Percentiles rank a stretch among this genome's conserved stretches.
phyloP scores from a whole-genome alignment of 2,888 invertebrate species.

The Graphium colonna region DNA sequence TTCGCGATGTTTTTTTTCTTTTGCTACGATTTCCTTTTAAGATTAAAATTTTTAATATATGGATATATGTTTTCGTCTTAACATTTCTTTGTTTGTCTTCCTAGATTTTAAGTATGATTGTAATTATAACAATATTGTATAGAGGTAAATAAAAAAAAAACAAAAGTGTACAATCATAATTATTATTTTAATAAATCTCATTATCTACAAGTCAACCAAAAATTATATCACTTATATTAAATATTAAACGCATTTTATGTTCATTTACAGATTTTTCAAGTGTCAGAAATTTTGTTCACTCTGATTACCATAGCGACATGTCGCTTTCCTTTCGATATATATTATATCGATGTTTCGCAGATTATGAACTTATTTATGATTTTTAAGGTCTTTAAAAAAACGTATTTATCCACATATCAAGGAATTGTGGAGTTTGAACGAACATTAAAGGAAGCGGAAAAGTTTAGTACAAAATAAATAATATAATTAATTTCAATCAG shows the following conservation, averaged over 20 bases:
- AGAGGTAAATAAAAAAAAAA: conserved; percentile 14
- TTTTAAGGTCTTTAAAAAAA: too few relatives aligned
- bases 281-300: background rate
- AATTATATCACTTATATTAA: background rate
- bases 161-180: background rate
- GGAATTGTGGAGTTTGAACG: too few relatives aligned
- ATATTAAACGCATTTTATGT: background rate
- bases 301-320: background rate
- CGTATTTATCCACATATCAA: too few relatives aligned
- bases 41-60: background rate
- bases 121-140: conserved; percentile 13
- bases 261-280: background rate
- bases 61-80: background rate
- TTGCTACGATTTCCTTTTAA: background rate
- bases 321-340: too few relatives aligned
- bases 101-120: conserved; percentile 13
- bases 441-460: too few relatives aligned
- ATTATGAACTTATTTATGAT: too few relatives aligned
- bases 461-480: too few relatives aligned
- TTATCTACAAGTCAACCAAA: conserved; percentile 1
- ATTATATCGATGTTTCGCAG: too few relatives aligned
- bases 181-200: conserved; percentile 10
- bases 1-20: background rate
- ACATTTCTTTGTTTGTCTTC: conserved; percentile 20
- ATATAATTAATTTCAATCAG: too few relatives aligned